Conservation (phyloP, 1,140 invertebrate genomes). For the Anastatus disparis region DNA sequence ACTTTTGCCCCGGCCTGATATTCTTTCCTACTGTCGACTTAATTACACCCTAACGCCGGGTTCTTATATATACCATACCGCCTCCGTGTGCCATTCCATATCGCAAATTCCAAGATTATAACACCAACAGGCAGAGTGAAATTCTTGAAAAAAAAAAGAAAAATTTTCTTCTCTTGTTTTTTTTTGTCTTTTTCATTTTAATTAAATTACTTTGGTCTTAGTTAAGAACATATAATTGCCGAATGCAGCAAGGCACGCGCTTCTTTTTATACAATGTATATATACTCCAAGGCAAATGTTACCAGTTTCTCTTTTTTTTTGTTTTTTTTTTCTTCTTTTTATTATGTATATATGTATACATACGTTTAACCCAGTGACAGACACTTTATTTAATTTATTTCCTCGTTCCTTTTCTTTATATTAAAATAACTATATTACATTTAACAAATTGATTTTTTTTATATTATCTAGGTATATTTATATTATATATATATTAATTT, state of each 20-base stretch:
- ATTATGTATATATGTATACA: constrained; percentile 12
- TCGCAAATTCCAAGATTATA: constrained; percentile 21
- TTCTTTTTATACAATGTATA: not conserved
- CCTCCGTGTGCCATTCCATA: not conserved
- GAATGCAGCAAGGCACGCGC: not conserved
- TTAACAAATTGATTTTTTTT: constrained; percentile 22
- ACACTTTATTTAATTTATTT: constrained; percentile 12
- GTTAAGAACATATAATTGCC: not conserved
- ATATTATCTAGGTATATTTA: not conserved
- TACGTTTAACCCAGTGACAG: not conserved
- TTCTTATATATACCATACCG: no score
- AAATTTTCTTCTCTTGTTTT: no score
- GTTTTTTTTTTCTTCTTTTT: not conserved
- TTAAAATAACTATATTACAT: constrained; percentile 39
- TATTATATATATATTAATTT: constrained; percentile 27
- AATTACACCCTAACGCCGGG: constrained; percentile 7
- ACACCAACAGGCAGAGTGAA: no score
- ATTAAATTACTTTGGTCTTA: constrained; percentile 22
- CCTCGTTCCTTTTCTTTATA: not conserved
- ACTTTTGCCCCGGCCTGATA: constrained; percentile 17
- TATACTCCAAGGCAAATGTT: not conserved
- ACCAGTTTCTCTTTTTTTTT: not conserved
- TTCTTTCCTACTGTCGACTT: not conserved
- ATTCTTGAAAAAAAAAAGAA: constrained; percentile 38
- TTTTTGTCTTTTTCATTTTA: constrained; percentile 22